phyloP scores from a whole-genome alignment of 1,140 invertebrate species.

The Manduca sexta region DNA sequence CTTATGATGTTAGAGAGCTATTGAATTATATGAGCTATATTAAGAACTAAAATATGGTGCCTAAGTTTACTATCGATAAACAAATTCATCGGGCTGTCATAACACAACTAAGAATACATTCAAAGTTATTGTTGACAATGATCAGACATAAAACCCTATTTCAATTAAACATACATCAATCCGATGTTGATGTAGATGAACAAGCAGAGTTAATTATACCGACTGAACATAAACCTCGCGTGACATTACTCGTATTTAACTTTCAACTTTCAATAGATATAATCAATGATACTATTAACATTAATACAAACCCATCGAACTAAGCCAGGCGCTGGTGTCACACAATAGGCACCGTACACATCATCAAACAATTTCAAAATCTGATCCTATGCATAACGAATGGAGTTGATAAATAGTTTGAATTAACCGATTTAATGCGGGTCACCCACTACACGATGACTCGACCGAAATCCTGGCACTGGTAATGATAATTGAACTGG shows the following conservation, averaged over 20 bases:
- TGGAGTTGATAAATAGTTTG: conserved; percentile 72
- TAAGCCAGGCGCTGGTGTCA: conserved; percentile 40
- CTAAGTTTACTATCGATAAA: too few relatives aligned
- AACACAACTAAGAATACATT: too few relatives aligned
- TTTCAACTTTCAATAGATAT: conserved; percentile 46
- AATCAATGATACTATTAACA: conserved; percentile 57
- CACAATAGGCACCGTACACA: conserved; percentile 60
- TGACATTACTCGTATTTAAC: conserved; percentile 32
- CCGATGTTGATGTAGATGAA: too few relatives aligned
- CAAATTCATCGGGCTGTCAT: too few relatives aligned
- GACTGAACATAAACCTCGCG: background rate
- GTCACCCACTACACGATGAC: conserved; percentile 67
- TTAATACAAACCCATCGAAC: conserved; percentile 66
- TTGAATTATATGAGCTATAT: too few relatives aligned
- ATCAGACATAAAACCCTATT: too few relatives aligned
- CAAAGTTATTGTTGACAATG: too few relatives aligned
- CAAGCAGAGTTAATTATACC: too few relatives aligned
- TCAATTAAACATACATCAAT: too few relatives aligned
- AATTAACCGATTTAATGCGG: conserved; percentile 73
- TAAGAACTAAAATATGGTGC: too few relatives aligned
- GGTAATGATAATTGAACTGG: conserved; percentile 72
- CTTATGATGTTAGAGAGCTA: too few relatives aligned
- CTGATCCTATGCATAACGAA: conserved; percentile 72
- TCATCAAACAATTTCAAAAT: conserved; percentile 71
- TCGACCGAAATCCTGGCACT: conserved; percentile 46